Evolutionary conservation across 2,888 invertebrate species (phyloP), one percentile per base, ranked within the genome.

Genomic region (Stenotaenia linearis): DNA sequence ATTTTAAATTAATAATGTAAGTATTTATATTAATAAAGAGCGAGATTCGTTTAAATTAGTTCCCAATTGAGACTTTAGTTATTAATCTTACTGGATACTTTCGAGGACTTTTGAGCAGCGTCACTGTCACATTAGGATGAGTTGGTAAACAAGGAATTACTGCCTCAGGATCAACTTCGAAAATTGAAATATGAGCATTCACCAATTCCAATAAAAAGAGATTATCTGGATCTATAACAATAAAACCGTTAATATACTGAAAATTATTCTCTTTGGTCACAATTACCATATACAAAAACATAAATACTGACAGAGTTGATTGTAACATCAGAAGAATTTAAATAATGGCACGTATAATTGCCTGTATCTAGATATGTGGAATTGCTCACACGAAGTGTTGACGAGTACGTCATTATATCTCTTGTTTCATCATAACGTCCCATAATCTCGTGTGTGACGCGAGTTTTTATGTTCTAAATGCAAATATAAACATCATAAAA

Each of bases 91-190:
- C 56, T 23, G 56, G 56, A 56, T 21, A 7, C 5, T 56, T 18
- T 3, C 10, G 3, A 23, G 56, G 21, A 21, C 18, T 75, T 23
- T 77, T 77, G 32, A 32, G 18, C 21, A 77, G 23, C 3, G 32
- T 77, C 4, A 77, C 40, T 12, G 25, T 18, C 23, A 77, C 77
- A 37, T 35, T 40, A 21, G 77, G 77, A 40, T 77, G 77, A 4
- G 77, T 77, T 32, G 77, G 77, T 9, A 77, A 37, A 77, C 77
- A 77, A 9, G 77, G 77, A 23, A 77, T 35, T 35, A 77, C 77
- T 25, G 77, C 77, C 23, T 77, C 77, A 4, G 77, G 40, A 23
- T 77, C 40, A 30, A n/a, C 21, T 35, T 77, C 32, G 15, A 35
- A 35, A 18, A 77, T 35, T 30, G 23, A 21, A 18, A 37, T 40